Percentiles rank a stretch among this genome's conserved stretches.
These are phyloP conservation scores for Macropodus opercularis DNA, from an alignment of 2,797 vertebrate species.

Conservation along the genomic window DNA sequence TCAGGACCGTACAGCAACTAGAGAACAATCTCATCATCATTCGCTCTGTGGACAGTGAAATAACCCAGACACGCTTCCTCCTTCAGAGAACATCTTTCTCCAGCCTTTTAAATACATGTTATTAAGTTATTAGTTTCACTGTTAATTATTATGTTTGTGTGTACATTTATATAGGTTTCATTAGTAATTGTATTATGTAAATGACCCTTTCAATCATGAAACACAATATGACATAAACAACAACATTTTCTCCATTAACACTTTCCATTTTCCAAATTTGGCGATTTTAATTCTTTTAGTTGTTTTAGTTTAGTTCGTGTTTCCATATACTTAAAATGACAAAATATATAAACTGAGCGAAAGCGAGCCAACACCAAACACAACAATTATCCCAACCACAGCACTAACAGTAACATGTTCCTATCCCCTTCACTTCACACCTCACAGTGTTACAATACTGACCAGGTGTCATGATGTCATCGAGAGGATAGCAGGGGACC, in stretches of 20 bases:
- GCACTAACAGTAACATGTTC: conserved; percentile 43
- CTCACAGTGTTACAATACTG: conserved; percentile 52
- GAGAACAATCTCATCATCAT: conserved; percentile 78
- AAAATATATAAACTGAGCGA: too few relatives aligned
- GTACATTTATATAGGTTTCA: background rate
- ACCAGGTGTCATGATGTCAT: conserved; percentile 63
- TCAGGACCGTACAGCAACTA: conserved; percentile 86
- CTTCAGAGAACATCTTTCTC: too few relatives aligned
- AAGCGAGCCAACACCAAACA: conserved; percentile 33
- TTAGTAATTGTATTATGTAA: background rate
- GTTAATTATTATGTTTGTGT: background rate
- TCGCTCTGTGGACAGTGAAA: conserved; percentile 45
- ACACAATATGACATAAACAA: background rate
- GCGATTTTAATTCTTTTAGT: background rate
- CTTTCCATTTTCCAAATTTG: background rate
- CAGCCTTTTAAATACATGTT: too few relatives aligned
- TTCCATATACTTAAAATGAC: too few relatives aligned
- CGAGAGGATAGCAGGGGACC: conserved; percentile 39
- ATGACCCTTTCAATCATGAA: background rate
- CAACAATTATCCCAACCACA: conserved; percentile 21
- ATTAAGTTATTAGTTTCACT: too few relatives aligned
- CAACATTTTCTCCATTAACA: background rate
- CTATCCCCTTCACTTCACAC: conserved; percentile 50
- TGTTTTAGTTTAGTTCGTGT: too few relatives aligned
- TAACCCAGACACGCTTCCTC: too few relatives aligned